These are phyloP conservation scores for Hydrolagus colliei DNA, from an alignment of 2,797 vertebrate genomes.

Conservation along the genomic window DNA sequence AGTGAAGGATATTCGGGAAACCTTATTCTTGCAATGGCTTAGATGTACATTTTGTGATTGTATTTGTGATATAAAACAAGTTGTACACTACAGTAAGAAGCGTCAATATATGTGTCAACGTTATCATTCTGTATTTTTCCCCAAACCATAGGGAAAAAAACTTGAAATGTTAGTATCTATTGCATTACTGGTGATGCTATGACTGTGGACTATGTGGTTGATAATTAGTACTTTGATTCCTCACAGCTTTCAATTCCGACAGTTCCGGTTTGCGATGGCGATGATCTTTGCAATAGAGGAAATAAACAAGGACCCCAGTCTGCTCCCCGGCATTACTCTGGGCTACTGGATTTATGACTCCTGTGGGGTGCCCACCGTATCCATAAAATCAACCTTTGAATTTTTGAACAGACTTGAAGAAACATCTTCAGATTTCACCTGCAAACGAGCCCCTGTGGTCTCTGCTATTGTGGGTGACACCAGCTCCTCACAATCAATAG, in stretches of 20 bases:
- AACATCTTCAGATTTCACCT: too few species aligned
- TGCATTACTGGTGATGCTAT: neutral
- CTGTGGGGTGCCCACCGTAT: constrained; percentile 48
- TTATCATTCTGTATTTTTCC: neutral
- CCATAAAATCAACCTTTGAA: constrained; percentile 48
- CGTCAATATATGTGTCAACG: neutral
- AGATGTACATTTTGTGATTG: too few species aligned
- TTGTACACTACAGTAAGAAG: neutral
- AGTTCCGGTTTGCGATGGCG: constrained; percentile 63
- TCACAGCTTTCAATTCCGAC: constrained; percentile 57
- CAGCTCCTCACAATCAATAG: too few species aligned
- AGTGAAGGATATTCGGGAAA: too few species aligned
- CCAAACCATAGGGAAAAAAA: too few species aligned
- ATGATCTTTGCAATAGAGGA: constrained; percentile 32
- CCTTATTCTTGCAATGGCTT: too few species aligned
- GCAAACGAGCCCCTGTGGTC: too few species aligned
- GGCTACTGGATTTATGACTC: constrained; percentile 60
- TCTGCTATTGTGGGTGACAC: too few species aligned
- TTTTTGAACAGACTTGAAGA: constrained; percentile 42
- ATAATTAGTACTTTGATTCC: neutral
- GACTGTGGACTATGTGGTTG: neutral
- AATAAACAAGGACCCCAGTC: too few species aligned
- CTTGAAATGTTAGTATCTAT: neutral
- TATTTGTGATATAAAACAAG: too few species aligned
- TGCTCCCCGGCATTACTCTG: constrained; percentile 43